A percentile compares a stretch with the other conserved stretches of the same genome.
Conservation (phyloP, 2,888 invertebrate species). For the Bellardia pandia region DNA sequence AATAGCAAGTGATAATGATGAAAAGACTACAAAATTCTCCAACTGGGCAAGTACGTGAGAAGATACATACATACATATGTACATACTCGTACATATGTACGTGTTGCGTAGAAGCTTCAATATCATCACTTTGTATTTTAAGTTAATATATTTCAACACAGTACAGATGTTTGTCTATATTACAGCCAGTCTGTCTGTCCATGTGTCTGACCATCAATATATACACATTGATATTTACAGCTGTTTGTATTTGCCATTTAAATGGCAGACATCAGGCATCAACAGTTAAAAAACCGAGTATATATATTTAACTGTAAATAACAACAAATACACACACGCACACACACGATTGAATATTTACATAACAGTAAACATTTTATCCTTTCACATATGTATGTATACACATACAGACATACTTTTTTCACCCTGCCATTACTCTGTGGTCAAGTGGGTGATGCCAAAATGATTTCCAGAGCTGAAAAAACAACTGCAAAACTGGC, state of each 20-base stretch:
- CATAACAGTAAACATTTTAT: conserved; percentile 57
- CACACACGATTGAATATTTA: conserved; percentile 31
- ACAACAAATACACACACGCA: conserved; percentile 32
- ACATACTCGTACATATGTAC: too few species aligned
- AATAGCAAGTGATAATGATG: conserved; percentile 70
- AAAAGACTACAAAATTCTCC: conserved; percentile 64
- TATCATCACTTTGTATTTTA: conserved; percentile 50
- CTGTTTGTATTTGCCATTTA: conserved; percentile 67
- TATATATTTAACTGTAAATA: conserved; percentile 66
- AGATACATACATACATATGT: not conserved
- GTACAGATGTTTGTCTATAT: conserved; percentile 45
- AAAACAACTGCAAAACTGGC: conserved; percentile 34
- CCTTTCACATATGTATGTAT: not conserved
- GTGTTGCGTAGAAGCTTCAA: conserved; percentile 49
- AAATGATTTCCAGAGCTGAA: conserved; percentile 65
- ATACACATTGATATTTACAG: conserved; percentile 40
- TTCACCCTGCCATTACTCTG: conserved; percentile 43
- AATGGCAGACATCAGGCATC: conserved; percentile 71
- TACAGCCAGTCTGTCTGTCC: conserved; percentile 1
- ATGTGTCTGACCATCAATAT: conserved; percentile 58
- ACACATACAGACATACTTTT: conserved; percentile 11
- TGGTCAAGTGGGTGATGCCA: conserved; percentile 73
- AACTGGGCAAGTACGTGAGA: conserved; percentile 1
- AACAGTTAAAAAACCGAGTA: conserved; percentile 68
- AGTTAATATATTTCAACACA: conserved; percentile 10